phyloP scores from a whole-genome alignment of 1,140 invertebrate species.

The Thaumetopoea pityocampa region DNA sequence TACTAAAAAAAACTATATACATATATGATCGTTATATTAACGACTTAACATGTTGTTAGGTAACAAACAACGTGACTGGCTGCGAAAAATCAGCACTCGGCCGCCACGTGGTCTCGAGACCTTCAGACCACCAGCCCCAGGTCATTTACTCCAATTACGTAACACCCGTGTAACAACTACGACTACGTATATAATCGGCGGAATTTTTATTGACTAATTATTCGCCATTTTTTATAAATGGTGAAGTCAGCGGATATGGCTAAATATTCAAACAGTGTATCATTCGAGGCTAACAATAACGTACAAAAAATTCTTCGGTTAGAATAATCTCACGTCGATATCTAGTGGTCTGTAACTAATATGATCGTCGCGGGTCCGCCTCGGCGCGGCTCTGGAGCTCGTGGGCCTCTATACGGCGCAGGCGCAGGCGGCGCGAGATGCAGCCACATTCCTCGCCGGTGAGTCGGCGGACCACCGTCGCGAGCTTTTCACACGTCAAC shows the following conservation, averaged over 20 bases:
- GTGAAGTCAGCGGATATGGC: slow-evolving; percentile 73
- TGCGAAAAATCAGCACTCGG: slow-evolving; percentile 36
- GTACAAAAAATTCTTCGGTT: slow-evolving; percentile 52
- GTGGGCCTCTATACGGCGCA: slow-evolving; percentile 1
- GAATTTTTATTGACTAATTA: slow-evolving; percentile 76
- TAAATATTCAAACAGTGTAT: slow-evolving; percentile 74
- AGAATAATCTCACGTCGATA: slow-evolving; percentile 63
- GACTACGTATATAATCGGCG: slow-evolving; percentile 65
- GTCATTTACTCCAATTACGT: slow-evolving; percentile 74
- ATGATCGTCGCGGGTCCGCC: slow-evolving; percentile 15
- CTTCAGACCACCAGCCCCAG: slow-evolving; percentile 58
- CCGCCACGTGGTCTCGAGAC: slow-evolving; percentile 56
- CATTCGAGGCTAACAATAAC: slow-evolving; percentile 69
- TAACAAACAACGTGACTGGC: slow-evolving; percentile 6
- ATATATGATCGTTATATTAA: too few relatives aligned
- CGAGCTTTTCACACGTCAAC: slow-evolving; percentile 39
- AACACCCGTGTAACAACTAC: slow-evolving; percentile 65
- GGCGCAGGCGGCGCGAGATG: slow-evolving; percentile 26
- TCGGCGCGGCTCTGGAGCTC: slow-evolving; percentile 5
- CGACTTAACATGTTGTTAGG: too few relatives aligned
- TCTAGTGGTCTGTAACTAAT: slow-evolving; percentile 32
- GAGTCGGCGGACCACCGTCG: slow-evolving; percentile 48
- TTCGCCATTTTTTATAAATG: slow-evolving; percentile 68
- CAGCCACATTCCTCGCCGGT: slow-evolving; percentile 59
- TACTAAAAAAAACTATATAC: too few relatives aligned